Conservation (phyloP, 2,113 vertebrate genomes). For the Percopsis transmontana region DNA sequence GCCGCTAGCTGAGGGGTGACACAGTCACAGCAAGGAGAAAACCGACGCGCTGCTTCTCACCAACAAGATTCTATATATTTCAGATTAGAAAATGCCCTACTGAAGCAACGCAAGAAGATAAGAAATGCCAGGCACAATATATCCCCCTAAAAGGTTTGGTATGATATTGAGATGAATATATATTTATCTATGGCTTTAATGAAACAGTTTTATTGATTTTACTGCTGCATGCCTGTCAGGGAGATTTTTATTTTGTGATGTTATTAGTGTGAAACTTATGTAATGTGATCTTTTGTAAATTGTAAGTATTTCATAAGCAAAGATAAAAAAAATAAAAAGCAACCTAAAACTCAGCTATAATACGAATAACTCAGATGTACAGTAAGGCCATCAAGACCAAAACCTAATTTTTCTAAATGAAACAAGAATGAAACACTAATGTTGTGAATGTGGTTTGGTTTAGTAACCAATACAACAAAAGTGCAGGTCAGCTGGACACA, state of each 20-base stretch:
- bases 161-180: no score
- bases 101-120: not conserved
- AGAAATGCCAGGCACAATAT: no score
- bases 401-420: conserved; percentile 22
- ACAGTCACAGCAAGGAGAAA: conserved; percentile 46
- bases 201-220: no score
- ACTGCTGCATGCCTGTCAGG: no score
- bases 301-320: no score
- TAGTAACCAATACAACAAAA: not conserved
- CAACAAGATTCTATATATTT: conserved; percentile 21
- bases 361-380: not conserved
- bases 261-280: no score
- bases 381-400: no score
- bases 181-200: no score
- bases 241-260: no score
- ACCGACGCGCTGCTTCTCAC: conserved; percentile 22
- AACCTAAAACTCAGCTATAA: not conserved
- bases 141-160: no score
- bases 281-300: no score
- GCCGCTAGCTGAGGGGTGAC: conserved; percentile 36
- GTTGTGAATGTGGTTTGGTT: conserved; percentile 11
- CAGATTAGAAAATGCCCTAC: conserved; percentile 16
- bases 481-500: not conserved
- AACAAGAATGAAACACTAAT: not conserved
- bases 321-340: no score